Percentiles rank a stretch among this genome's conserved stretches.
phyloP scores from a whole-genome alignment of 1,140 invertebrate genomes.

The Drosophila quadrilineata region DNA sequence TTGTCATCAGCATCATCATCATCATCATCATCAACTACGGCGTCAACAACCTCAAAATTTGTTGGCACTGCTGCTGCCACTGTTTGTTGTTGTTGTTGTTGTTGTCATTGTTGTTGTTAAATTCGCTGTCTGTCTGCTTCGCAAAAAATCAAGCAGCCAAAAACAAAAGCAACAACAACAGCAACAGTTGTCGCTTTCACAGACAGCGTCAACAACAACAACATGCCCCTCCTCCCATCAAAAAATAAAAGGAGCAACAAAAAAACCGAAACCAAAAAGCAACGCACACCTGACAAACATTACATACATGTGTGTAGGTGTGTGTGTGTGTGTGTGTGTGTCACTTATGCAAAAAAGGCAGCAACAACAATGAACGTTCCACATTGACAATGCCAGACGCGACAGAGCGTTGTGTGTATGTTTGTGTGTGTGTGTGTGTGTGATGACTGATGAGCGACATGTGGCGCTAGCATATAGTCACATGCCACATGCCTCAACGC shows the following conservation, averaged over 20 bases:
- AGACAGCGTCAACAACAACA: slow-evolving; percentile 57
- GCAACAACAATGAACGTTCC: slow-evolving; percentile 74
- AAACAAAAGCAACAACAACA: slow-evolving; percentile 17
- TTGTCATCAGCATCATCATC: slow-evolving; percentile 55
- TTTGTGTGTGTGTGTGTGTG: slow-evolving; percentile 22
- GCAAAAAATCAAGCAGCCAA: slow-evolving; percentile 18
- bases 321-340: no score
- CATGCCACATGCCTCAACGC: slow-evolving; percentile 30
- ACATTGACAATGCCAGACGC: slow-evolving; percentile 74
- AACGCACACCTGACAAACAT: slow-evolving; percentile 49
- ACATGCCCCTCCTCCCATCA: slow-evolving; percentile 7
- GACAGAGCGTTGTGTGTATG: slow-evolving; percentile 18
- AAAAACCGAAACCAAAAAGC: slow-evolving; percentile 5
- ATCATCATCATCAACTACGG: slow-evolving; percentile 47
- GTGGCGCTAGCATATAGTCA: slow-evolving; percentile 32
- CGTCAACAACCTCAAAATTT: slow-evolving; percentile 73
- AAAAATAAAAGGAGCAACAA: slow-evolving; percentile 10
- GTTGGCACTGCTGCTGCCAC: slow-evolving; percentile 41
- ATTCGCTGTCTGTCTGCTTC: no score
- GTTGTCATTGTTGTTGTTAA: slow-evolving; percentile 15
- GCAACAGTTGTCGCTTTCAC: slow-evolving; percentile 52
- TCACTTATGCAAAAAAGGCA: slow-evolving; percentile 77
- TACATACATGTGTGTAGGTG: slow-evolving; percentile 21
- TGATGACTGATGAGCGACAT: slow-evolving; percentile 68
- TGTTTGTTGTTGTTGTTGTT: slow-evolving; percentile 5